Base-by-base conservation (phyloP, 2,888 invertebrate genomes). In the Acronicta psi region DNA sequence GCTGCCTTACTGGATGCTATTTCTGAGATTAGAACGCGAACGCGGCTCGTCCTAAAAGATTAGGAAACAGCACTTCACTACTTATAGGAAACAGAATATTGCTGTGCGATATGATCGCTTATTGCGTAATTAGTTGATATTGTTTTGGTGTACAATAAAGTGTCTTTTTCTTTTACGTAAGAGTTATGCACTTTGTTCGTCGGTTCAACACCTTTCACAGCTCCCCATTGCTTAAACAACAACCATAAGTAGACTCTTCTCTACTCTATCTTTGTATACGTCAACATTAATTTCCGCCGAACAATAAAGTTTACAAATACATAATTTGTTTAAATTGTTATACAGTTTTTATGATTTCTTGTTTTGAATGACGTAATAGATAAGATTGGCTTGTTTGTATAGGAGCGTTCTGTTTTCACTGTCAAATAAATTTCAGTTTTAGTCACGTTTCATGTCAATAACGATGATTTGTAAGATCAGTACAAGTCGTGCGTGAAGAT, bases 401-500 rank as follows among this genome's bases (percentile, higher is more conserved):
- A 17, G 23, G 50, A 20, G 25, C 14, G 37, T 36, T 53, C 7
- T 1, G 29, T 55, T 66, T 62, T 61, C 14, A 55, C 42, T 77
- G 65, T 41, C 61, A 66, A 79, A 78, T 54, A 63, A 75, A 59
- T 66, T 70, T 80, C 63, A 63, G 65, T 75, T 81, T 77, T 63
- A 77, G 79, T 84, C 82, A 86, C 82, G 84, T 79, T 77, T 72
- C 54, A 45, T 69, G 73, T 69, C 47, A 52, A 34, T 53, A 50
- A 52, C 52, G 72, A 69, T 78, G 68, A 61, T 70, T 76, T 67
- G 64, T 68, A 44, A 70, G 70, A 76, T 77, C 61, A 64, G 9
- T 68, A 37, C 53, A 60, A 77, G 53, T 83, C 83, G 80, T 83
- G 82, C 81, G 79, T 77, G 69, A 82, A 79, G 60, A 65, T 64